A percentile compares a stretch with the other conserved stretches of the same genome.
phyloP scores from a whole-genome alignment of 2,888 invertebrate species.

The Incurvaria masculella region DNA sequence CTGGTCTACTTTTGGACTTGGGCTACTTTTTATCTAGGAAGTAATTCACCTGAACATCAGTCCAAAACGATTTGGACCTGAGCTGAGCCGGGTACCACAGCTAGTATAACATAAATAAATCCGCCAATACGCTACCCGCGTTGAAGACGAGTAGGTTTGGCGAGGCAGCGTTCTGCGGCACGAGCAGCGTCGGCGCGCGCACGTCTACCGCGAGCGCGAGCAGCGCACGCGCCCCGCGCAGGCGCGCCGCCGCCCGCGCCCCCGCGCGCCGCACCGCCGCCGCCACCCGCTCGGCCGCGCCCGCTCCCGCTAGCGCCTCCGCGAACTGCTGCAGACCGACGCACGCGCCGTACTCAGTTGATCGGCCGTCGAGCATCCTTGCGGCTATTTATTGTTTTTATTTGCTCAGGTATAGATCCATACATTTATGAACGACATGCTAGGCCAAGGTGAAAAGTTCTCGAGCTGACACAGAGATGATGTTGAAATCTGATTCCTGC shows the following conservation, averaged over 20 bases:
- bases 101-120: too few species aligned
- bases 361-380: not conserved
- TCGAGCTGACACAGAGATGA: too few species aligned
- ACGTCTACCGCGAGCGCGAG: constrained; percentile 62
- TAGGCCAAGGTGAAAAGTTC: too few species aligned
- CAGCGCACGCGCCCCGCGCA: constrained; percentile 47
- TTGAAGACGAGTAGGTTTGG: constrained; percentile 75
- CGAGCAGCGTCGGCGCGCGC: constrained; percentile 69
- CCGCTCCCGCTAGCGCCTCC: constrained; percentile 46
- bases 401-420: too few species aligned
- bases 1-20: too few species aligned
- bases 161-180: constrained; percentile 78
- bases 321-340: constrained; percentile 46
- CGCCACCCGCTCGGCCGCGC: constrained; percentile 27
- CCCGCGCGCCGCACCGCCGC: constrained; percentile 34
- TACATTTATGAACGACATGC: too few species aligned
- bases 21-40: too few species aligned
- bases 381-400: too few species aligned
- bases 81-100: too few species aligned
- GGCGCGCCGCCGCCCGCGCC: constrained; percentile 26
- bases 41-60: too few species aligned
- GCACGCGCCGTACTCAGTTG: not conserved
- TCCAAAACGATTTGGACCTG: too few species aligned
- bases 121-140: constrained; percentile 59
- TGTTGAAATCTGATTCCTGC: too few species aligned